Base-by-base conservation (phyloP, 2,797 vertebrate species). In the Potorous gilbertii region DNA sequence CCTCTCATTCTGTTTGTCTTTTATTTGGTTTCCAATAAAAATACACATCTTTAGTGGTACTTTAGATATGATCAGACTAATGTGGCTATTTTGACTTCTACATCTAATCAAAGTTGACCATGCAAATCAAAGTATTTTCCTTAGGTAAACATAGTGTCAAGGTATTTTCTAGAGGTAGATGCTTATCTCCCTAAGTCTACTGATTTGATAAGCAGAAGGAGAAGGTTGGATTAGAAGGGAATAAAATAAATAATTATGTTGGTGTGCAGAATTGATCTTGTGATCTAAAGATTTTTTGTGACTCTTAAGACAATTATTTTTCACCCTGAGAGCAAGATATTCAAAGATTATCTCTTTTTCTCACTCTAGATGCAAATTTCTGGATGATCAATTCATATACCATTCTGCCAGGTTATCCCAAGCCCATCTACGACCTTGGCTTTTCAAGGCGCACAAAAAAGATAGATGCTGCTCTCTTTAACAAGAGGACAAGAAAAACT, bases 381-480 rank as follows among this genome's bases (percentile, higher is more conserved):
- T 99, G 99, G 99, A 98, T 99, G 90, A 97, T 99, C 95, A 98
- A 55, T 0, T 98, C 98, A 29, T 98, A 99, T 91, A 96, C 98
- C 34, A 96, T 98, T 4, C 96, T 98, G 28, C 50, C 54, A 1
- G 99, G 98, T 93, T 99, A 99, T 96, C 99, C 99, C 12, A 99
- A 98, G 97, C 95, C 94, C 54, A 98, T 99, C 54, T 95, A 97
- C 40, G 97, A 52, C 0, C 92, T 99, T 24, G 99, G 99, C 90
- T 98, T 99, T 93, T 99, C 99, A 92, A 98, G 91, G 93, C 56
- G 4, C 0, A 97, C 99, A 90, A 98, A 95, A 94, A 99, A 98
- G 98, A 97, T 99, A 2, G 98, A 99, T 21, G 99, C 99, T 56
- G 99, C 98, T 21, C 89, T 99, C 93, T 98, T 98, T 81, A 98